Conservation (phyloP, 2,113 vertebrate species). For the Apus apus region DNA sequence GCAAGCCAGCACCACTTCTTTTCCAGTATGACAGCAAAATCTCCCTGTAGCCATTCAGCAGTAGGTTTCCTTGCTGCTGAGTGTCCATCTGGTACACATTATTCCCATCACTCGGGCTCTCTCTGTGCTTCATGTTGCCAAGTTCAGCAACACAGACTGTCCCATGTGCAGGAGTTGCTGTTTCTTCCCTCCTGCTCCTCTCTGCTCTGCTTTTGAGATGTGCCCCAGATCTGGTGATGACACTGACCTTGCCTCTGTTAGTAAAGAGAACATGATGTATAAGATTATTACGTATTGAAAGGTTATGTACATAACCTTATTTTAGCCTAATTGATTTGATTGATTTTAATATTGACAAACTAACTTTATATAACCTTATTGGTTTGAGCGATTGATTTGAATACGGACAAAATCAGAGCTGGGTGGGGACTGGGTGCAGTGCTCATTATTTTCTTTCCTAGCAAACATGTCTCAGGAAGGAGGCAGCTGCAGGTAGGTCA, state of each 20-base stretch:
- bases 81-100: constrained; percentile 49
- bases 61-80: constrained; percentile 48
- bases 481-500: not conserved
- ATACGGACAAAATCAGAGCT: not conserved
- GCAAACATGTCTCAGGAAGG: not conserved
- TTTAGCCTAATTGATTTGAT: not conserved
- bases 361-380: not conserved
- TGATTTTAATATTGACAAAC: not conserved
- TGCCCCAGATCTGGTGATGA: not conserved
- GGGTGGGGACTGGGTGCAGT: not conserved
- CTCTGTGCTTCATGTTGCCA: not conserved
- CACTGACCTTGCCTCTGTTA: not conserved
- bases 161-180: not conserved
- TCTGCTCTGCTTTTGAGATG: not conserved
- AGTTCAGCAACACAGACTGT: not conserved
- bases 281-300: not conserved
- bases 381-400: not conserved
- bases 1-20: constrained; percentile 40
- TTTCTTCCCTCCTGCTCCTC: not conserved
- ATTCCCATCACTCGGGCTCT: constrained; percentile 18
- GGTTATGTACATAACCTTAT: not conserved
- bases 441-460: not conserved
- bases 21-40: constrained; percentile 44
- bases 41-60: constrained; percentile 24
- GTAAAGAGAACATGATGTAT: not conserved